A percentile compares a stretch with the other conserved stretches of the same genome.
phyloP scores from a whole-genome alignment of 1,140 invertebrate genomes.

The Proctacanthus coquilletti region DNA sequence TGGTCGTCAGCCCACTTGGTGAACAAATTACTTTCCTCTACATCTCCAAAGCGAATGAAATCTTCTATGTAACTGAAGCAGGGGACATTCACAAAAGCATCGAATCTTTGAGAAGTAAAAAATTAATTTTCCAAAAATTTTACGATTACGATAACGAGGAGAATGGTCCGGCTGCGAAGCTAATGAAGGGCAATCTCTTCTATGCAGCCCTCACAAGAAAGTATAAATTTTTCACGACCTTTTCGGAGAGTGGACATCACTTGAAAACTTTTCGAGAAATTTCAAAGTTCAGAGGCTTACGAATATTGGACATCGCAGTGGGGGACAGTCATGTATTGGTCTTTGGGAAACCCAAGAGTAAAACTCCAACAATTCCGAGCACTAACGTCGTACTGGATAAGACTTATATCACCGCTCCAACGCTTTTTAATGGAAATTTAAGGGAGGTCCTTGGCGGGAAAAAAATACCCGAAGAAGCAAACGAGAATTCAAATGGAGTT shows the following conservation, averaged over 20 bases:
- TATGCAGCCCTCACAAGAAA: conserved; percentile 25
- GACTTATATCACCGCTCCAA: too few relatives aligned
- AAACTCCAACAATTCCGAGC: too few relatives aligned
- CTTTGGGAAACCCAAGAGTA: conserved; percentile 23
- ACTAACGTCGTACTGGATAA: neutral
- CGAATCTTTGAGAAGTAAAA: conserved; percentile 23
- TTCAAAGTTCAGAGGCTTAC: conserved; percentile 26
- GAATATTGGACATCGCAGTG: conserved; percentile 23
- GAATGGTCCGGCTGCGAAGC: conserved; percentile 28
- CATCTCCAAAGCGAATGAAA: conserved; percentile 27
- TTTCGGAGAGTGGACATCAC: conserved; percentile 28
- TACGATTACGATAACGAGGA: conserved; percentile 29
- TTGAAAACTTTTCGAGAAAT: conserved; percentile 30
- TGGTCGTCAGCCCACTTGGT: conserved; percentile 21
- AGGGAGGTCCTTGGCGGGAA: too few relatives aligned
- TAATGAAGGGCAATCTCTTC: conserved; percentile 23
- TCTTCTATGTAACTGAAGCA: conserved; percentile 25
- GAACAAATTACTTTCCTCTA: conserved; percentile 28
- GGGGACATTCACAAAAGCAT: conserved; percentile 27
- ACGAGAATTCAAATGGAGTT: too few relatives aligned
- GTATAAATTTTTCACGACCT: conserved; percentile 27
- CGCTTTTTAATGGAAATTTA: too few relatives aligned
- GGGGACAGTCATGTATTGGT: conserved; percentile 26
- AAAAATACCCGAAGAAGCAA: too few relatives aligned
- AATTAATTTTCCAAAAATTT: conserved; percentile 25